Base-by-base conservation (phyloP, 2,888 invertebrate genomes). In the Pardosa pseudoannulata region DNA sequence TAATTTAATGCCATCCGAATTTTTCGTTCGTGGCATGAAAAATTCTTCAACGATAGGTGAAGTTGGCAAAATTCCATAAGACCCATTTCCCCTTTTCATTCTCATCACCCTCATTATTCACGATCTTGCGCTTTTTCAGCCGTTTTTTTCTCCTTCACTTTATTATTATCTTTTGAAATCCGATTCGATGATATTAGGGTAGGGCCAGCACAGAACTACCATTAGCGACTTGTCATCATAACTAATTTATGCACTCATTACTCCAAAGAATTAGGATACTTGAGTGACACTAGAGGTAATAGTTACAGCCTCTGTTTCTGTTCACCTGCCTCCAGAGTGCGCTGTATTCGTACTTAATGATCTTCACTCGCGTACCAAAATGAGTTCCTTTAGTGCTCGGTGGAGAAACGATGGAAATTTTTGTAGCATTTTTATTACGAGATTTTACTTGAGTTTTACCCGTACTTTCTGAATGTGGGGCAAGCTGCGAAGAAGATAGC, bases 61-160 rank as follows among this genome's bases (percentile, higher is more conserved):
- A 72, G 64, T 83, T 83, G 83, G 83, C 83, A 85, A 56, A 56
- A 85, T 85, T 85, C 83, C 83, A 85, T 65, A 75, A 70, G 62
- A 75, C 74, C 70, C 29, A 65, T 80, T 73, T 74, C 68, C 62
- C 64, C 70, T 41, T 70, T 81, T 81, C 50, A 81, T 81, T 68
- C 36, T 39, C 81, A 68, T 72, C 56, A 79, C 41, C 36, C 71
- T 71, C 68, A 62, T 72, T 32, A 64, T 74, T 74, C 74, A 64
- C 64, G 27, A 39, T 62, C 41, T 16, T n/a, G 0, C 16, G 0
- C 27, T 56, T 39, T 73, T 62, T 62, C 5, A 23, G 9, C 9
- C 19, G 5, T 62, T 56, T 73, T 73, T 73, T 62, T 23, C 11
- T 23, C 23, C 23, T 39, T 73, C 62, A 23, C 23, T 62, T 36